Base-by-base conservation (phyloP, 1,140 invertebrate species). In the Micrasema longulum region DNA sequence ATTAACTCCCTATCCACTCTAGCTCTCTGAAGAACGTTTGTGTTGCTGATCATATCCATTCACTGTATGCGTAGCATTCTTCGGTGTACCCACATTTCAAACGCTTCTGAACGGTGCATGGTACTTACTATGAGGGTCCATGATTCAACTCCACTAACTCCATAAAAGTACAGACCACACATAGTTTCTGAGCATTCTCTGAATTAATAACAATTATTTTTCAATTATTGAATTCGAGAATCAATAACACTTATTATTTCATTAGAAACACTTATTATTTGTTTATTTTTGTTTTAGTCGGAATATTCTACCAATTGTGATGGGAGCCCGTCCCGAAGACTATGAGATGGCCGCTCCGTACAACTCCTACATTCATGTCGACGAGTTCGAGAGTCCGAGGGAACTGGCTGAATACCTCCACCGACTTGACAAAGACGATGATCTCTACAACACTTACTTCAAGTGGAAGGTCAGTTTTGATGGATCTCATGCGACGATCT, bases 391-490 rank as follows among this genome's bases (percentile, higher is more conserved):
- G 1, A 92, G 92, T 9, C 91, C 96, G 0, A 90, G 91, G 76
- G 90, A 94, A 76, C 81, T 98, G 26, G 96, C 95, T 2, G 87
- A 91, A 1, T 97, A 97, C 82, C 83, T 98, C n/a, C 88, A 90
- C 57, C 87, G 90, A 36, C 84, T 98, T 14, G 95, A 97, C 77
- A 86, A 89, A 55, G 92, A 98, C 80, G 93, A 97, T 79, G 89
- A 90, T 12, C 84, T 95, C 0, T 98, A 97, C 82, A 97, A 97
- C 82, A 92, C 93, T 12, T 97, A 97, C 80, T 97, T 97, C 81
- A 90, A 90, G 71, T 96, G 95, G 94, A 95, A 95, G 82, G 91
- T 84, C 66, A 60, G 55, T 55, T n/a, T n/a, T n/a, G n/a, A n/a
- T n/a, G n/a, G n/a, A n/a, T n/a, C n/a, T n/a, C n/a, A n/a, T n/a